Conservation (phyloP, 2,797 vertebrate genomes). For the Hybognathus amarus region DNA sequence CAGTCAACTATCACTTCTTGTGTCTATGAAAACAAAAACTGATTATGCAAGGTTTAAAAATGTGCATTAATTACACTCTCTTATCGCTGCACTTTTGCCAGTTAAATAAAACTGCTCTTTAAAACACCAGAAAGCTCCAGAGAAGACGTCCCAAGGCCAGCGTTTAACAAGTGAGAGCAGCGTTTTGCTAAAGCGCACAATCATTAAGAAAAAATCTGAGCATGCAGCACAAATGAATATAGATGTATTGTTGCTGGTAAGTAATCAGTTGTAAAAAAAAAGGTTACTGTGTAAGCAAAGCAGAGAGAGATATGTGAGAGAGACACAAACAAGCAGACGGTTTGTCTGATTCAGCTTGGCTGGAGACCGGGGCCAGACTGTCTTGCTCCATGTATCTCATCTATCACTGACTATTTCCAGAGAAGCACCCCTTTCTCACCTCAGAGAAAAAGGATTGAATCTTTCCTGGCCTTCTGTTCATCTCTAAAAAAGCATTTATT, state of each 20-base stretch:
- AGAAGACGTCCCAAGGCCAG: slow-evolving; percentile 44
- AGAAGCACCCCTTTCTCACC: slow-evolving; percentile 67
- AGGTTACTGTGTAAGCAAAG: slow-evolving; percentile 72
- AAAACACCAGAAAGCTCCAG: slow-evolving; percentile 26
- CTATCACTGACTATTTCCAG: slow-evolving; percentile 79
- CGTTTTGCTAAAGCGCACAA: slow-evolving; percentile 67
- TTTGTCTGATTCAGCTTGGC: slow-evolving; percentile 77
- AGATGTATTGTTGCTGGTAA: slow-evolving; percentile 74
- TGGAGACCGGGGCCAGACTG: slow-evolving; percentile 76
- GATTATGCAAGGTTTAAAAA: neutral
- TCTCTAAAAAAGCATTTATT: slow-evolving; percentile 75
- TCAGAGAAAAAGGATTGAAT: slow-evolving; percentile 72
- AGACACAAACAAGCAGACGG: slow-evolving; percentile 42
- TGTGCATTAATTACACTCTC: slow-evolving; percentile 12
- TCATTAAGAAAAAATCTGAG: slow-evolving; percentile 78
- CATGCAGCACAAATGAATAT: slow-evolving; percentile 74
- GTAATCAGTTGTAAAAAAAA: slow-evolving; percentile 55
- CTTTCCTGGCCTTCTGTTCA: slow-evolving; percentile 76
- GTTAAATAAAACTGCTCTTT: slow-evolving; percentile 24
- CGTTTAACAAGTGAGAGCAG: slow-evolving; percentile 66
- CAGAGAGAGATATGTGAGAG: slow-evolving; percentile 65
- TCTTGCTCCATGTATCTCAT: slow-evolving; percentile 79
- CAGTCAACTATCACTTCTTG: neutral
- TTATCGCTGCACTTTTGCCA: slow-evolving; percentile 26
- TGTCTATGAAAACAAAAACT: neutral